Percentiles rank a stretch among this genome's conserved stretches.
phyloP scores from a whole-genome alignment of 2,888 invertebrate species.

The Leucozona laternaria region DNA sequence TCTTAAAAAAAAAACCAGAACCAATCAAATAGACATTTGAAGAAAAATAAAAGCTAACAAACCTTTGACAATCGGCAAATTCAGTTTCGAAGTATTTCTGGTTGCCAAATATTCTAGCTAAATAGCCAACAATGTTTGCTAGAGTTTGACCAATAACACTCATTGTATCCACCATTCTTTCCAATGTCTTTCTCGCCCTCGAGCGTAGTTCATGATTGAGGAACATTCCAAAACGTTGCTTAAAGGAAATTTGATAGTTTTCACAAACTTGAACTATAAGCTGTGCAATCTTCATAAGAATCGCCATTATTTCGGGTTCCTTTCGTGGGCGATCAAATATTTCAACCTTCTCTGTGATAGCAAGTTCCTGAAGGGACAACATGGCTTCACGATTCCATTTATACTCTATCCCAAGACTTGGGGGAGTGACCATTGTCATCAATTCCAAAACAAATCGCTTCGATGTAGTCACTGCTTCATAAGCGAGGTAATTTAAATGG shows the following conservation, averaged over 20 bases:
- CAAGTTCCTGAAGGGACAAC: not conserved
- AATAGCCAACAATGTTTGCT: slow-evolving; percentile 39
- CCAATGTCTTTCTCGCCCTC: slow-evolving; percentile 78
- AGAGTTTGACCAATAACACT: slow-evolving; percentile 74
- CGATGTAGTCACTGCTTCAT: slow-evolving; percentile 49
- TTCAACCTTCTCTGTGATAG: slow-evolving; percentile 37
- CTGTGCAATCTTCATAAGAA: slow-evolving; percentile 77
- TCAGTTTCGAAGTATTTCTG: not conserved
- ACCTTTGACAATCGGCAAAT: slow-evolving; percentile 44
- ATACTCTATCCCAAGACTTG: slow-evolving; percentile 11
- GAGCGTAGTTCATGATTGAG: slow-evolving; percentile 77
- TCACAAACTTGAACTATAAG: slow-evolving; percentile 73
- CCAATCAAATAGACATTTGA: not conserved
- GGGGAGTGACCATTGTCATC: slow-evolving; percentile 23
- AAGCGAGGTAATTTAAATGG: slow-evolving; percentile 76
- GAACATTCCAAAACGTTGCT: slow-evolving; percentile 76
- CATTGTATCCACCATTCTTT: slow-evolving; percentile 76
- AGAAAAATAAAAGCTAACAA: not conserved
- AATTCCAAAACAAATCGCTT: slow-evolving; percentile 30
- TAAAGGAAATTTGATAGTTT: slow-evolving; percentile 77
- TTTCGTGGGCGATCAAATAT: slow-evolving; percentile 78
- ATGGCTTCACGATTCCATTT: slow-evolving; percentile 24
- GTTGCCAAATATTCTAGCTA: slow-evolving; percentile 1
- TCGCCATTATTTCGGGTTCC: slow-evolving; percentile 78
- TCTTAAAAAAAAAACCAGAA: slow-evolving; percentile 73